These are phyloP conservation scores for Seira ritae DNA, from an alignment of 2,888 invertebrate species.

Conservation along the genomic window DNA sequence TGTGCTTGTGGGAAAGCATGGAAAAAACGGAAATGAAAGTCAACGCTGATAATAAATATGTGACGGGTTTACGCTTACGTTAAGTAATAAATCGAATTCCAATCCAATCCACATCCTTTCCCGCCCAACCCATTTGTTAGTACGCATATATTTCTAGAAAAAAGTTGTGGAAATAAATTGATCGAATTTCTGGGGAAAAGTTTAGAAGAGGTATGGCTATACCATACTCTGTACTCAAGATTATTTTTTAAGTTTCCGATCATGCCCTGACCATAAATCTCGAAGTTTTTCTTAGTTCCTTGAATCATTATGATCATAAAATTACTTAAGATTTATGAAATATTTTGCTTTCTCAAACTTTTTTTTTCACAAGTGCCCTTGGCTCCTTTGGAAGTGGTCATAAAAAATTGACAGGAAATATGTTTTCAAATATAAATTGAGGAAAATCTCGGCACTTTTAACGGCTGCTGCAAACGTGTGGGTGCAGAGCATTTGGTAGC, in stretches of 20 bases:
- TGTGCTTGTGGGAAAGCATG: neutral
- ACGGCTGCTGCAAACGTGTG: too few relatives aligned
- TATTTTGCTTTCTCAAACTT: neutral
- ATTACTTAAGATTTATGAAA: neutral
- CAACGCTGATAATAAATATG: neutral
- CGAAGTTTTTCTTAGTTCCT: neutral
- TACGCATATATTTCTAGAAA: neutral
- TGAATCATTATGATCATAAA: conserved; percentile 5
- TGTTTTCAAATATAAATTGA: neutral
- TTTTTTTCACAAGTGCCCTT: neutral
- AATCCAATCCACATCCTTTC: too few relatives aligned
- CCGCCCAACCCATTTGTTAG: neutral
- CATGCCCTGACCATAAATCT: neutral
- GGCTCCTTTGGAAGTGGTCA: neutral
- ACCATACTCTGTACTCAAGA: too few relatives aligned
- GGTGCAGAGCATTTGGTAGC: too few relatives aligned
- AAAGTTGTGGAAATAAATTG: too few relatives aligned
- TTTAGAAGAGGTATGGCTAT: too few relatives aligned
- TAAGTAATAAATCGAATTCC: too few relatives aligned
- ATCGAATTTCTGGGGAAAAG: too few relatives aligned
- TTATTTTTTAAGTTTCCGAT: neutral
- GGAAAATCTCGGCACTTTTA: too few relatives aligned
- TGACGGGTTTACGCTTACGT: too few relatives aligned
- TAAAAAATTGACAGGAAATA: neutral
- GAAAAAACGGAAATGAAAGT: neutral